Conservation (phyloP, 1,140 invertebrate genomes). For the Tetragnatha versicolor region DNA sequence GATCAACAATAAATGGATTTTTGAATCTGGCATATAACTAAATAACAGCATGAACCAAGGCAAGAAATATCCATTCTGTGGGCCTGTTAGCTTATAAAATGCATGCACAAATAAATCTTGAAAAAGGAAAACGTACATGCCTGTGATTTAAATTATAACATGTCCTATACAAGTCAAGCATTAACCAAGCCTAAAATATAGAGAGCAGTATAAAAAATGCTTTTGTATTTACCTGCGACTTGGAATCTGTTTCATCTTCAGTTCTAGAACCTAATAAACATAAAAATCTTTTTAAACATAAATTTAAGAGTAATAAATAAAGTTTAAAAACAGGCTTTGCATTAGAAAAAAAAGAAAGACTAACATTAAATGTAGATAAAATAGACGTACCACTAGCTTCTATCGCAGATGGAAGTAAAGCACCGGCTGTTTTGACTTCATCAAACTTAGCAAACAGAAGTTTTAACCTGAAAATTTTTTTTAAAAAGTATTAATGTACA, state of each 20-base stretch:
- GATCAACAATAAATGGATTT: too few relatives aligned
- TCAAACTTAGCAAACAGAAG: slow-evolving; percentile 84
- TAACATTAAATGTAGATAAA: too few relatives aligned
- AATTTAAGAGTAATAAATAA: too few relatives aligned
- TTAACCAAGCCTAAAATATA: too few relatives aligned
- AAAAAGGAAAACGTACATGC: neutral
- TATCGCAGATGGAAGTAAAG: slow-evolving; percentile 78
- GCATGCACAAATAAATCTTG: neutral
- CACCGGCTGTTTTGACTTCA: slow-evolving; percentile 79
- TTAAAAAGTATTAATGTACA: too few relatives aligned
- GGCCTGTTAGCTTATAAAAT: neutral
- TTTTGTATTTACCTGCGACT: slow-evolving; percentile 25
- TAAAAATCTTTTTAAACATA: too few relatives aligned
- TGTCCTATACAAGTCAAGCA: too few relatives aligned
- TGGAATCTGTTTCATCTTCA: slow-evolving; percentile 50
- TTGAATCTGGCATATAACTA: too few relatives aligned
- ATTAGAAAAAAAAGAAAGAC: too few relatives aligned
- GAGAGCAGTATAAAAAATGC: neutral
- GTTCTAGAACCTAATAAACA: slow-evolving; percentile 28
- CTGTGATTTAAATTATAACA: neutral
- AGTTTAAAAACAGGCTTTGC: too few relatives aligned
- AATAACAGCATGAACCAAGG: too few relatives aligned
- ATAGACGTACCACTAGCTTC: slow-evolving; percentile 27
- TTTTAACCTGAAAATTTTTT: slow-evolving; percentile 70
- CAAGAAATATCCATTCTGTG: too few relatives aligned